Percentiles rank a stretch among this genome's conserved stretches.
Conservation (phyloP, 1,140 invertebrate genomes). For the Paralvinella palmiformis region DNA sequence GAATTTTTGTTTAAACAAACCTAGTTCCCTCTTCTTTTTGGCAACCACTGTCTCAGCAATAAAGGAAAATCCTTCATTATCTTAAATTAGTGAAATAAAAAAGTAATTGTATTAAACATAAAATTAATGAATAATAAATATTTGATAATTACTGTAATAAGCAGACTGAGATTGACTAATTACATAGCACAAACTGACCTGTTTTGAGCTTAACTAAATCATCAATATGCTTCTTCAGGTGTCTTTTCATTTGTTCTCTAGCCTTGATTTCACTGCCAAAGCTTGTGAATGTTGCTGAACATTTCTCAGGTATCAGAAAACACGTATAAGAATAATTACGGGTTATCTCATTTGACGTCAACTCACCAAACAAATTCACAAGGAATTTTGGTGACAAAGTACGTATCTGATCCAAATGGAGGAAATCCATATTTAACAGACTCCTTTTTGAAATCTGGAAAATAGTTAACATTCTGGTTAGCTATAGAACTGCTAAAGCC, state of each 20-base stretch:
- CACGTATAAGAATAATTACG: conserved; percentile 57
- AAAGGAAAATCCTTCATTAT: not conserved
- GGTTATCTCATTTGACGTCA: conserved; percentile 56
- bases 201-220: no score
- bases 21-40: not conserved
- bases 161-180: no score
- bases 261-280: conserved; percentile 59
- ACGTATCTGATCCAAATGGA: conserved; percentile 52
- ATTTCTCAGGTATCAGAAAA: conserved; percentile 51
- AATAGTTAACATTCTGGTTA: no score
- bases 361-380: conserved; percentile 57
- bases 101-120: not conserved
- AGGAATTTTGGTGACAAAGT: conserved; percentile 54
- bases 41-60: not conserved
- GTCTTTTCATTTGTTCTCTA: conserved; percentile 54
- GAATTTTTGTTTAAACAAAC: not conserved
- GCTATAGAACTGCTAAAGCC: no score
- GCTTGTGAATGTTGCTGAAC: conserved; percentile 54
- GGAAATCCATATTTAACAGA: conserved; percentile 30
- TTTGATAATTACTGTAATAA: no score
- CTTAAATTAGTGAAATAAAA: not conserved
- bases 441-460: conserved; percentile 29
- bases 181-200: no score
- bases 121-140: no score
- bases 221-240: conserved; percentile 37